Evolutionary conservation across 2,888 invertebrate genomes (phyloP), one percentile per base, ranked within the genome.

Genomic region (Lasioglossum vierecki): DNA sequence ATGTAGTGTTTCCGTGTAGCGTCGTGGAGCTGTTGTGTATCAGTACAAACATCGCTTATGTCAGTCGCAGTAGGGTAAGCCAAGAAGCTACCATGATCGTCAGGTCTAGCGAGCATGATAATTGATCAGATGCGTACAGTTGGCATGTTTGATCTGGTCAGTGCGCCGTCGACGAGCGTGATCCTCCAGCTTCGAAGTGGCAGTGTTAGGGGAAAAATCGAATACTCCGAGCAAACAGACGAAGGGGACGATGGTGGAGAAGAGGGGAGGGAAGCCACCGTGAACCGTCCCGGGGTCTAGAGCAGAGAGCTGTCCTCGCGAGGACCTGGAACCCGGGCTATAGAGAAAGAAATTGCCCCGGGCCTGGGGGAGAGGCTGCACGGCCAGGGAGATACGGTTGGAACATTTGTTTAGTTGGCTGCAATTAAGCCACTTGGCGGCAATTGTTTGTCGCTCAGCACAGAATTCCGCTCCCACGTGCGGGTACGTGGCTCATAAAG

Each of bases 401-500:
- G 92, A 92, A 93, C 94, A 93, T 95, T 95, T 95, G 95, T 95
- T 95, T 95, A 95, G 95, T 95, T 95, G 94, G 94, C 93, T 93
- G 94, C 94, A 95, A 95, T 95, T 95, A 95, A 95, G 95, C 95
- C 95, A 95, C 95, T 95, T 95, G 95, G 93, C 94, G 93, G 94
- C 95, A 95, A 95, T 95, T 95, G 95, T 95, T 95, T 95, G 95
- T 94, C 95, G 94, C 95, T 95, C 94, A 93, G 94, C 94, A 94
- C 91, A 95, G 94, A 94, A 95, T 95, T 95, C 94, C 94, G 93
- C 94, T 93, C 94, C 94, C 94, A 93, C 91, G 93, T 91, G 90
- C 84, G 88, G 83, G 79, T 81, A 87, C 84, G 80, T 74, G 76
- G 80, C 73, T 81, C 86, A 81, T 83, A 86, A 83, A 86, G 76